Evolutionary conservation across 2,113 vertebrate genomes (phyloP).

Genomic region (Pterocles gutturalis): DNA sequence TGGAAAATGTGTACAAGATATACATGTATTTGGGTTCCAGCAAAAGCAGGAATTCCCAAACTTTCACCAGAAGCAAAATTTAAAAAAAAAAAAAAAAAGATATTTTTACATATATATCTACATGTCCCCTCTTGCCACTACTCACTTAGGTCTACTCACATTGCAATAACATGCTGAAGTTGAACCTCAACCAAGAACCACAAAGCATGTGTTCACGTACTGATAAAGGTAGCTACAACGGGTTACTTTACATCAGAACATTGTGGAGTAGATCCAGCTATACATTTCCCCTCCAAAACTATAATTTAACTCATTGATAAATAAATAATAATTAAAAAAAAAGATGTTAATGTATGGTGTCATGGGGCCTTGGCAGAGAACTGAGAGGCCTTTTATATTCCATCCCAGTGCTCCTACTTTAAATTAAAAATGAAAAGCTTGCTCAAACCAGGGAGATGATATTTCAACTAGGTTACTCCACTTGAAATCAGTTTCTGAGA

Average conservation of each 20-base stretch:
- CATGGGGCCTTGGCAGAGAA: neutral
- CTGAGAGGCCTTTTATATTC: neutral
- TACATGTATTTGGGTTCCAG: neutral
- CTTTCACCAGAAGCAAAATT: neutral
- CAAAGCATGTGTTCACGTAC: neutral
- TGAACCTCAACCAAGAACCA: neutral
- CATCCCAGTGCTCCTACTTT: constrained; percentile 18
- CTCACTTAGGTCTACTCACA: neutral
- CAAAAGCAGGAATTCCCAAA: neutral
- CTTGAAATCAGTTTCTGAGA: constrained; percentile 33
- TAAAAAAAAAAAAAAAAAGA: neutral
- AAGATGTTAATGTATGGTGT: neutral
- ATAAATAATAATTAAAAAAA: neutral
- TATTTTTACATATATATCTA: neutral
- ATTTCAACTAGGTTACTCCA: constrained; percentile 50
- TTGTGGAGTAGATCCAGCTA: neutral
- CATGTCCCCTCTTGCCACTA: neutral
- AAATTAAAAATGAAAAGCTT: constrained; percentile 59
- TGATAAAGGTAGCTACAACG: neutral
- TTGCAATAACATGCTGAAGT: neutral
- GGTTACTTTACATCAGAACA: neutral
- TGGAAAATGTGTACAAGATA: neutral
- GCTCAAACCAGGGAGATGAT: neutral
- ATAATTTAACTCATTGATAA: constrained; percentile 37
- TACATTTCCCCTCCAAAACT: neutral